phyloP scores from a whole-genome alignment of 2,888 invertebrate species.

The Diachrysia chrysitis region DNA sequence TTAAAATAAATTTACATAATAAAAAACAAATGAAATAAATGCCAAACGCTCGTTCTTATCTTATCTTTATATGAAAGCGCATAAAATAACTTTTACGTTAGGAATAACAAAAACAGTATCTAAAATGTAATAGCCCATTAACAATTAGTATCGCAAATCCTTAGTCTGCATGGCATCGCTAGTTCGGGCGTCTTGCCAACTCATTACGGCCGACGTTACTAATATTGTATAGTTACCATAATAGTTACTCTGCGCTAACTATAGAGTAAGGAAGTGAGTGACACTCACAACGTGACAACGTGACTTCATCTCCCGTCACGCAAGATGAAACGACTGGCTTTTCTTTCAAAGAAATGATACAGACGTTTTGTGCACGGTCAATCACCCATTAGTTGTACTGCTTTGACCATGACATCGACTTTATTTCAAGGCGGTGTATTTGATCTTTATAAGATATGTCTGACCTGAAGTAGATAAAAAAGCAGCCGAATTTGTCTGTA shows the following conservation, averaged over 20 bases:
- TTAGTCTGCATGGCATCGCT: neutral
- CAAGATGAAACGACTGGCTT: neutral
- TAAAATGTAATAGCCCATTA: neutral
- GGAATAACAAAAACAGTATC: neutral
- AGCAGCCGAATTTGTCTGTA: neutral
- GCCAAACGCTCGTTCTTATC: neutral
- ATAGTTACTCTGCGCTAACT: neutral
- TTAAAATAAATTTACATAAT: too few relatives aligned
- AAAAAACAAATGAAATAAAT: neutral
- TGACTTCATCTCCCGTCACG: neutral
- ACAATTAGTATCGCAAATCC: neutral
- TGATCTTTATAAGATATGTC: neutral
- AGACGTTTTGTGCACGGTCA: neutral
- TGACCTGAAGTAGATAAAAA: neutral
- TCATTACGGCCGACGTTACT: neutral
- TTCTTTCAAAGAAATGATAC: neutral
- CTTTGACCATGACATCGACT: neutral
- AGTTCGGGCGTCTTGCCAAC: neutral
- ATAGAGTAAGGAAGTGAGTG: neutral
- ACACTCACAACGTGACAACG: neutral
- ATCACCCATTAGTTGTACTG: neutral
- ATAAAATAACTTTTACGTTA: neutral
- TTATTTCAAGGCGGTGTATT: neutral
- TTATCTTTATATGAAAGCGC: neutral
- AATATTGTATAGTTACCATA: neutral